Percentiles rank a stretch among this genome's conserved stretches.
Evolutionary conservation across 2,888 invertebrate genomes (phyloP).

Genomic region (Cephus rjabovi): DNA sequence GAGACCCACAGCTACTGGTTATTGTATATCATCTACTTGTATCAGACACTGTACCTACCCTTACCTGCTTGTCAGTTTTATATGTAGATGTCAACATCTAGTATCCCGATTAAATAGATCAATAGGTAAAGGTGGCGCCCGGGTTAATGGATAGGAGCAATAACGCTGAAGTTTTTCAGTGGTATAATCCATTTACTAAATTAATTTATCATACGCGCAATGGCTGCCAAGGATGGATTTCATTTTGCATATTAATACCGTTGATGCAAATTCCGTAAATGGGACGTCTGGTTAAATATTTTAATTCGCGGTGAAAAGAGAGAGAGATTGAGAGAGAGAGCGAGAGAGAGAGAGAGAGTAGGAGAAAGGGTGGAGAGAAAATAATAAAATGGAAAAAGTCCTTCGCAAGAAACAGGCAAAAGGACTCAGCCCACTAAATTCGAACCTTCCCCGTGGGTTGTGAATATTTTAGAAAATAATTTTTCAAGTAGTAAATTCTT

Average conservation of each 20-base stretch:
- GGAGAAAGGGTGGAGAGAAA: too few relatives aligned
- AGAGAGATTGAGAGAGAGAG: too few relatives aligned
- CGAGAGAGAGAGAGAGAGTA: too few relatives aligned
- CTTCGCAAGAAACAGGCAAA: neutral
- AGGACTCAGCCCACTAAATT: constrained; percentile 6
- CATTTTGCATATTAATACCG: neutral
- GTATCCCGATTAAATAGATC: neutral
- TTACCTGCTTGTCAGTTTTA: neutral
- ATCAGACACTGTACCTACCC: neutral
- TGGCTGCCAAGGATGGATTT: neutral
- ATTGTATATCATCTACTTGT: neutral
- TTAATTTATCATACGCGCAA: neutral
- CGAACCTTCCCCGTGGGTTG: neutral
- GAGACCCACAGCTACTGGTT: too few relatives aligned
- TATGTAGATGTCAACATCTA: neutral
- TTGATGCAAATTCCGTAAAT: neutral
- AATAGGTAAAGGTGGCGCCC: neutral
- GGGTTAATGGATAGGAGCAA: neutral
- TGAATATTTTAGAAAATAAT: neutral
- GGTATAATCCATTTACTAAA: neutral
- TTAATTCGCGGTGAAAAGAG: neutral
- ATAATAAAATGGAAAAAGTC: neutral
- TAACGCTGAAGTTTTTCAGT: neutral
- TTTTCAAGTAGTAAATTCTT: neutral
- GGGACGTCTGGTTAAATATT: neutral